These are phyloP conservation scores for Grallaria varia DNA, from an alignment of 2,113 vertebrate species.

Conservation along the genomic window DNA sequence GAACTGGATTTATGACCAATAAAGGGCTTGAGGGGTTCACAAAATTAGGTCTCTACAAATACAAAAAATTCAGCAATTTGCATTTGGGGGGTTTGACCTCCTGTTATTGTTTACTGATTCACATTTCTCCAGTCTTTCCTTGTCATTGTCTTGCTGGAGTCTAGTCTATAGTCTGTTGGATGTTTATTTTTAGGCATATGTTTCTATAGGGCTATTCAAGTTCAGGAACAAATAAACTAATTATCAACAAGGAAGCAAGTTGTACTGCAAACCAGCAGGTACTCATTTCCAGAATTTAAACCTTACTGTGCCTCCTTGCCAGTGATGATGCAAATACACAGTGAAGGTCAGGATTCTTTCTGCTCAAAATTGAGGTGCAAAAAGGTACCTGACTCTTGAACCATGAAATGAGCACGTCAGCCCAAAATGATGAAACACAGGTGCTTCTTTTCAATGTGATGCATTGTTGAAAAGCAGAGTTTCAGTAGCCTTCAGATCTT, in stretches of 20 bases:
- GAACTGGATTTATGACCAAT: neutral
- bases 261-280: neutral
- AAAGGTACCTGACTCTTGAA: neutral
- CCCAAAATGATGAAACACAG: constrained; percentile 2
- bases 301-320: neutral
- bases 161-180: neutral
- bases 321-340: neutral
- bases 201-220: neutral
- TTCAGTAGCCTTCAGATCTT: neutral
- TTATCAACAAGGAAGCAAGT: neutral
- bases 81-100: neutral
- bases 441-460: neutral
- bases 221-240: constrained; percentile 1
- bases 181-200: neutral
- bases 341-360: neutral
- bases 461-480: neutral
- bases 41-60: neutral
- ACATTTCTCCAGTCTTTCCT: neutral
- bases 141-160: neutral
- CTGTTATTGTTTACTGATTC: neutral
- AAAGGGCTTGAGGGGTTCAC: neutral
- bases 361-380: neutral
- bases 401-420: neutral
- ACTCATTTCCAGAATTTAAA: neutral
- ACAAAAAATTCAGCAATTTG: neutral